Evolutionary conservation across 1,140 invertebrate species (phyloP), one percentile per base, ranked within the genome.

Genomic region (Tetramorium alpestre): DNA sequence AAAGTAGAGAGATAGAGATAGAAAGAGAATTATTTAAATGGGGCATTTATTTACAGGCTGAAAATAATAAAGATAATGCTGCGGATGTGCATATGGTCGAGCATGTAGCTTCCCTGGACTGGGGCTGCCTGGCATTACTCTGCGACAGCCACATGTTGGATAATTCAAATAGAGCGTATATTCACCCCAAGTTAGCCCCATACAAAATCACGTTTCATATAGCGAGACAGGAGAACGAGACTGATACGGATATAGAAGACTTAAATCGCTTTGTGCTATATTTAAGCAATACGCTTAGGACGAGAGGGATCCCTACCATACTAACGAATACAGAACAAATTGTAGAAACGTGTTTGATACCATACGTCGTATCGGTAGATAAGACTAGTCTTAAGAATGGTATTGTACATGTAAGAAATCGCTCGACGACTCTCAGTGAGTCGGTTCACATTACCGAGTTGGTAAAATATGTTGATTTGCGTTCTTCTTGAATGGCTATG

Each of bases 181-280:
- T 98, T 28, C 97, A 98, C 93, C 96, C 97, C 70, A 97, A 96
- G 93, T 94, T 98, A 82, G 96, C 97, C 16, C 98, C 98, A 1
- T 98, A 97, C 89, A 97, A 97, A 96, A 96, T 97, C 64, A 96
- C 96, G 58, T 97, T 97, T 94, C 95, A 82, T 72, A 78, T 92
- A 49, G 76, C 33, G 44, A 67, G 44, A 62, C 25, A 22, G 41
- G 85, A 92, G 22, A 78, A 89, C 73, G 88, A 93, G 54, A 67
- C 67, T 16, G 92, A 94, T 28, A 51, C 67, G 13, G 87, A 89
- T 28, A 60, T 72, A 82, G 92, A 94, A 82, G 93, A 95, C 82
- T 85, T 95, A 87, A 93, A 92, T 67, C 92, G 93, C 28, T 91
- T 96, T 64, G 89, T 95, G 56, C 80, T 94, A 8, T 95, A 95